Evolutionary conservation across 1,140 invertebrate species (phyloP).

Genomic region (Cydia strobilella): DNA sequence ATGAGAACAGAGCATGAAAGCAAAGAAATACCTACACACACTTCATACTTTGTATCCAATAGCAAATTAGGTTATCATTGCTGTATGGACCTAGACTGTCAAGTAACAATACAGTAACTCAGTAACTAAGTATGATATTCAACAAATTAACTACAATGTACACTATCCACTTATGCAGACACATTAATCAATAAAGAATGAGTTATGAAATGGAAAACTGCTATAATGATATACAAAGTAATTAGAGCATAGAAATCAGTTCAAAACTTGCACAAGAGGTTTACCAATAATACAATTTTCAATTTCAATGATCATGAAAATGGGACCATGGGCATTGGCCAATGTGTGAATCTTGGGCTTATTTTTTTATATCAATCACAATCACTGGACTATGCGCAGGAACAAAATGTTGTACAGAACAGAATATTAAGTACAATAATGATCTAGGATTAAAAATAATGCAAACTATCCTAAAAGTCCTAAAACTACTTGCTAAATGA

Average conservation of each 20-base stretch:
- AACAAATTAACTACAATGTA: neutral
- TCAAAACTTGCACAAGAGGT: constrained; percentile 1
- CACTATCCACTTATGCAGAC: neutral
- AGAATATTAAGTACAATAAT: constrained; percentile 23
- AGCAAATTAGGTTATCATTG: no score
- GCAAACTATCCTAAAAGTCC: constrained; percentile 23
- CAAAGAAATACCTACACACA: no score
- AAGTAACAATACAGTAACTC: neutral
- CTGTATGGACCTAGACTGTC: neutral
- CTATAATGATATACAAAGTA: constrained; percentile 11
- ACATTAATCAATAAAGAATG: constrained; percentile 1
- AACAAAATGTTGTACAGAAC: constrained; percentile 1
- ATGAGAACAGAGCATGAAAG: no score
- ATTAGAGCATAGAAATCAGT: constrained; percentile 16
- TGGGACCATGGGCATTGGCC: neutral
- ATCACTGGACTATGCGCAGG: constrained; percentile 1
- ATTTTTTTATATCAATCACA: neutral
- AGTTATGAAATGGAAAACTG: constrained; percentile 17
- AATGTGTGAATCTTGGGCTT: neutral
- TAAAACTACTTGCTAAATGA: constrained; percentile 14
- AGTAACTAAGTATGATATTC: neutral
- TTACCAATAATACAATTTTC: constrained; percentile 4
- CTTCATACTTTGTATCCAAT: no score
- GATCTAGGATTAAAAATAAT: neutral
- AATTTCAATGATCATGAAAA: constrained; percentile 13